Evolutionary conservation across 1,140 invertebrate genomes (phyloP), one percentile per base, ranked within the genome.

Genomic region (Drosophila micromelanica): DNA sequence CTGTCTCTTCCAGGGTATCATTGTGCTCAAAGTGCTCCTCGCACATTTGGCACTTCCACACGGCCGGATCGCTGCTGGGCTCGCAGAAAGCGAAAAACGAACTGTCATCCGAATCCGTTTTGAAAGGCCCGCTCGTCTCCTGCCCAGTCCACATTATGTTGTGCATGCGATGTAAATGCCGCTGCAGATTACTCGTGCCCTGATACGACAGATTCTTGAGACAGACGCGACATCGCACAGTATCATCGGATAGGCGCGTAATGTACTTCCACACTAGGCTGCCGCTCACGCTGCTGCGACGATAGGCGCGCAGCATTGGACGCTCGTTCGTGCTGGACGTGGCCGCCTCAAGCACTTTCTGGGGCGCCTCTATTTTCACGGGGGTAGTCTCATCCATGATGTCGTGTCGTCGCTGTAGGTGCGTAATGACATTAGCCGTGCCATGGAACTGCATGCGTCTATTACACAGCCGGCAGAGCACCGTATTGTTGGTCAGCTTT

Each of bases 381-480:
- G 8, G 13, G 0, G 32, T 45, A 6, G 54, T 73, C 15, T 84
- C 59, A 5, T 73, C 84, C 30, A 74, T 40, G 12, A 87, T 80
- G 49, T 76, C 70, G 38, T 87, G 84, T 12, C 57, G 52, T 0
- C 80, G 68, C 23, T 84, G 77, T 9, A 87, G 51, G 60, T 87
- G 84, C 12, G 80, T 84, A n/a, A 87, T 87, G 9, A 84, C 75
- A 51, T 87, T 87, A 4, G 84, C 84, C 1, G 84, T 87, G n/a
- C 84, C 84, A 59, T 87, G 84, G 48, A 80, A 87, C 3, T 67
- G 71, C 84, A 87, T 87, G 1, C 63, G 49, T 40, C 78, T 62
- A 23, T 62, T 61, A 49, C 84, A 87, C n/a, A 87, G 38, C 13
- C 69, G 78, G 48, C 84, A 87, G 8, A 69, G 72, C 5, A 84